Conservation (phyloP, 1,140 invertebrate genomes). For the Dendroctonus valens region DNA sequence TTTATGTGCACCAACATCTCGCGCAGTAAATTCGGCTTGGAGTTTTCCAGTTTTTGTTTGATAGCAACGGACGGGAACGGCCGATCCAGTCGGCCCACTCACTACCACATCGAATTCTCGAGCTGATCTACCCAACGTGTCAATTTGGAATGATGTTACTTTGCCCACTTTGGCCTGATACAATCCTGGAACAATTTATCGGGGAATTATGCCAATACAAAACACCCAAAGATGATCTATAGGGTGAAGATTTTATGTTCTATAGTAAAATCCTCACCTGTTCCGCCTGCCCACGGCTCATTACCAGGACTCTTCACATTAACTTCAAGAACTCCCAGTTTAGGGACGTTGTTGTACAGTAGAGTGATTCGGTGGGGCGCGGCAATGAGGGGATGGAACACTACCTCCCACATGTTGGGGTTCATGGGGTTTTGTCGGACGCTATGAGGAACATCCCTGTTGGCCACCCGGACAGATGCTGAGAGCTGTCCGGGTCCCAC, state of each 20-base stretch:
- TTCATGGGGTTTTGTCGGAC: constrained; percentile 67
- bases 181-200: constrained; percentile 55
- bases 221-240: too few relatives aligned
- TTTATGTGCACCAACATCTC: constrained; percentile 66
- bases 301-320: constrained; percentile 70
- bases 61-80: constrained; percentile 90
- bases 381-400: constrained; percentile 79
- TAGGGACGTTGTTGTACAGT: constrained; percentile 73
- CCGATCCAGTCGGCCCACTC: constrained; percentile 82
- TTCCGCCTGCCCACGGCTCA: constrained; percentile 49
- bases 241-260: too few relatives aligned
- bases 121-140: constrained; percentile 79
- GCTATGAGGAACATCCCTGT: constrained; percentile 75
- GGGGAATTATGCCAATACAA: too few relatives aligned
- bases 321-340: constrained; percentile 46
- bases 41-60: constrained; percentile 93
- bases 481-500: constrained; percentile 82
- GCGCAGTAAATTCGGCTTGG: constrained; percentile 88
- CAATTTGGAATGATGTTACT: constrained; percentile 83
- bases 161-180: constrained; percentile 80
- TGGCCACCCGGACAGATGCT: constrained; percentile 71
- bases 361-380: constrained; percentile 80
- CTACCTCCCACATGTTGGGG: constrained; percentile 72
- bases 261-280: constrained; percentile 21
- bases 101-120: constrained; percentile 91